Percentiles rank a stretch among this genome's conserved stretches.
Conservation (phyloP, 2,888 invertebrate species). For the Micoletzkya japonica region DNA sequence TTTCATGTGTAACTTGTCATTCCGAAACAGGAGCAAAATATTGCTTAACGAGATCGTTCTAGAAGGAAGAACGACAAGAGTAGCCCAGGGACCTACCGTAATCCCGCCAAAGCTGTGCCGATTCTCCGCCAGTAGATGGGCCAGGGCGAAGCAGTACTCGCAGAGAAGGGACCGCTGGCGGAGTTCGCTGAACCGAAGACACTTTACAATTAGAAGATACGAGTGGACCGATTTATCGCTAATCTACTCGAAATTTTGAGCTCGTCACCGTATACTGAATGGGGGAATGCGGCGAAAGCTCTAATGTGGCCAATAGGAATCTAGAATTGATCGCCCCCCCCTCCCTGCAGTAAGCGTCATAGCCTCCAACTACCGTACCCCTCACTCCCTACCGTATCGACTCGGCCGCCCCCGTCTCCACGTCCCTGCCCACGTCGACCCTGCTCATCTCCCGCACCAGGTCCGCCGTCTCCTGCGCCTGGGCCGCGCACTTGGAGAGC, state of each 20-base stretch:
- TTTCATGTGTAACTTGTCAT: too few relatives aligned
- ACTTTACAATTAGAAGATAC: too few relatives aligned
- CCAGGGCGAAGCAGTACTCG: conserved; percentile 5
- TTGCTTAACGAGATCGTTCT: neutral
- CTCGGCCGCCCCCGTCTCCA: neutral
- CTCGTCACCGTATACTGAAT: too few relatives aligned
- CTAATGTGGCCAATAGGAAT: too few relatives aligned
- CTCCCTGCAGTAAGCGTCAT: too few relatives aligned
- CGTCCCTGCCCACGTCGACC: conserved; percentile 2
- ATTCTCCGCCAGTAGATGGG: conserved; percentile 5
- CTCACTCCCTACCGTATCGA: conserved; percentile 1
- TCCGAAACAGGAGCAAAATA: too few relatives aligned
- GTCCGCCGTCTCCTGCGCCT: conserved; percentile 10
- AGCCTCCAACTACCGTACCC: too few relatives aligned
- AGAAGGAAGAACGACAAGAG: neutral
- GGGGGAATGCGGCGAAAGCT: too few relatives aligned
- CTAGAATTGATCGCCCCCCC: too few relatives aligned
- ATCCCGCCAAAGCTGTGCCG: conserved; percentile 4
- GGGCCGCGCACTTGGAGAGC: neutral
- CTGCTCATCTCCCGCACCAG: conserved; percentile 3
- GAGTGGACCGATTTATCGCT: too few relatives aligned
- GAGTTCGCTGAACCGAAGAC: neutral
- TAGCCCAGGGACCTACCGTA: neutral
- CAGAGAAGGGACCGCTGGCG: neutral
- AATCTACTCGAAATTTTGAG: too few relatives aligned